A percentile compares a stretch with the other conserved stretches of the same genome.
These are phyloP conservation scores for Agonopterix heracliana DNA, from an alignment of 2,888 invertebrate species.

Conservation along the genomic window DNA sequence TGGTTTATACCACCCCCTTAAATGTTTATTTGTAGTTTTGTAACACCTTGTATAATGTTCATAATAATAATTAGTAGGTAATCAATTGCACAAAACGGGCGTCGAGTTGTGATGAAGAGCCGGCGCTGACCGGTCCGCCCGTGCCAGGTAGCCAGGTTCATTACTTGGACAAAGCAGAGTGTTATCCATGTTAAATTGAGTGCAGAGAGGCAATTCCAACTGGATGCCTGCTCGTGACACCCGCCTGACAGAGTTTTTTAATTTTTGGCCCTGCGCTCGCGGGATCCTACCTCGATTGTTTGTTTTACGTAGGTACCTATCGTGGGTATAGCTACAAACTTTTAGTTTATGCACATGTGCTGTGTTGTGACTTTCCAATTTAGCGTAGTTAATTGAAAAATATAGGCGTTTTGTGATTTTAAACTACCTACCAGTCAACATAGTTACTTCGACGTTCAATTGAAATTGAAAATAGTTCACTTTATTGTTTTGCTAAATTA, in stretches of 20 bases:
- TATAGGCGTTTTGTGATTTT: no score
- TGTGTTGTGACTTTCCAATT: slow-evolving; percentile 40
- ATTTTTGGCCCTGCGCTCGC: slow-evolving; percentile 52
- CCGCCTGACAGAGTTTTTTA: slow-evolving; percentile 57
- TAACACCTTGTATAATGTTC: no score
- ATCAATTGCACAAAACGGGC: not conserved
- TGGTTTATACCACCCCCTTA: no score
- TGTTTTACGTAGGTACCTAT: slow-evolving; percentile 24
- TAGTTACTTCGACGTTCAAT: not conserved
- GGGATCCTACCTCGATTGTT: slow-evolving; percentile 21
- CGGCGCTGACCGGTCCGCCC: slow-evolving; percentile 16
- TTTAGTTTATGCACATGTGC: slow-evolving; percentile 24
- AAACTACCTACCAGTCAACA: not conserved
- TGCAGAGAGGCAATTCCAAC: slow-evolving; percentile 67
- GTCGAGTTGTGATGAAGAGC: slow-evolving; percentile 11
- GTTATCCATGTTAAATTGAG: slow-evolving; percentile 70
- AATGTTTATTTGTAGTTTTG: no score
- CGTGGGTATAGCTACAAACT: slow-evolving; percentile 7
- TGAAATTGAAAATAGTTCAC: no score
- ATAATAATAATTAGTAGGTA: no score
- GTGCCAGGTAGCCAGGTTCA: slow-evolving; percentile 33
- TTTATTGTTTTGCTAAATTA: no score
- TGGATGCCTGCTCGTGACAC: slow-evolving; percentile 62
- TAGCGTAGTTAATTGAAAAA: not conserved
- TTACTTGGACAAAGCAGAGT: slow-evolving; percentile 69